Percentiles rank a stretch among this genome's conserved stretches.
phyloP scores from a whole-genome alignment of 2,888 invertebrate species.

The Drosophila basisetae region DNA sequence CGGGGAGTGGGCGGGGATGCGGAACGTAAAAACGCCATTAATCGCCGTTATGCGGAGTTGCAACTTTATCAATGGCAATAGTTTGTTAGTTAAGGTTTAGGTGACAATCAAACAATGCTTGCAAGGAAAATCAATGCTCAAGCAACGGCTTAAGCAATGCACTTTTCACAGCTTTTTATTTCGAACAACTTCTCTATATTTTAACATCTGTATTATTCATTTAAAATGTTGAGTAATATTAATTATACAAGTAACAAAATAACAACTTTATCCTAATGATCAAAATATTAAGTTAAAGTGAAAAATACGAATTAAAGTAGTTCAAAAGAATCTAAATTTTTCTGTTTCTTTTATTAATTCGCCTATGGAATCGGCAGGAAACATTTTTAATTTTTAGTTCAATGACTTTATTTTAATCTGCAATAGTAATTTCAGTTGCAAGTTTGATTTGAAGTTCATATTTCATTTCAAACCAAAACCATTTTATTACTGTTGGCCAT shows the following conservation, averaged over 20 bases:
- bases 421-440: background rate
- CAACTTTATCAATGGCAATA: constrained; percentile 31
- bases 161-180: background rate
- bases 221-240: background rate
- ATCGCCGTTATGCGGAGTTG: constrained; percentile 55
- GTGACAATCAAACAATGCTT: background rate
- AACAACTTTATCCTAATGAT: background rate
- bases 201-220: background rate
- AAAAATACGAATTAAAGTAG: background rate
- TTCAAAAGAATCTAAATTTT: accelerated
- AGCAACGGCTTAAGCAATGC: background rate
- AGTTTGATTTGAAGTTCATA: background rate
- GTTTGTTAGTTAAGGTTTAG: too few relatives aligned
- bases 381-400: background rate
- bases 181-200: background rate
- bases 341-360: background rate
- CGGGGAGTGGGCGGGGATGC: constrained; percentile 59
- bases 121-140: background rate
- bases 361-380: background rate
- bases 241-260: background rate
- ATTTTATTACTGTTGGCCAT: constrained; percentile 17
- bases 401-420: background rate
- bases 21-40: constrained; percentile 63
- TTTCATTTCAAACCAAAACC: background rate
- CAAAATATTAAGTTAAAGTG: background rate